Evolutionary conservation across 1,140 invertebrate species (phyloP).

Genomic region (Drosophila punjabiensis): DNA sequence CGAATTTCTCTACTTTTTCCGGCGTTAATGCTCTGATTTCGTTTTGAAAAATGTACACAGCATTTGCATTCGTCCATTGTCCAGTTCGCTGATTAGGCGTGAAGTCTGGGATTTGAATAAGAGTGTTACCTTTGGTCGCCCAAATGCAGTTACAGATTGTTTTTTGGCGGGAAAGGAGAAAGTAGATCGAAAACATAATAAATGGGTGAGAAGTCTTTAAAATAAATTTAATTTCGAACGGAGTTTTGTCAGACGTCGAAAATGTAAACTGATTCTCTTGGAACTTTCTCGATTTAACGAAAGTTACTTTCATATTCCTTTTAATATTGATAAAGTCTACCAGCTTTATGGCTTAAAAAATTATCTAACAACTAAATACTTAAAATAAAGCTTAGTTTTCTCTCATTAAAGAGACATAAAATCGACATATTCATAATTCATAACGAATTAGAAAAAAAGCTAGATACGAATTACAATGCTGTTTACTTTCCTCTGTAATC

Average conservation of each 20-base stretch:
- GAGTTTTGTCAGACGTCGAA: background rate
- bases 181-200: constrained; percentile 1
- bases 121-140: constrained; percentile 33
- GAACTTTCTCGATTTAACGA: background rate
- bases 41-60: constrained; percentile 61
- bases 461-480: too few relatives aligned
- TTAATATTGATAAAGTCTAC: background rate
- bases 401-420: too few relatives aligned
- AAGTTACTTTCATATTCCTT: background rate
- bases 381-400: too few relatives aligned
- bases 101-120: constrained; percentile 77
- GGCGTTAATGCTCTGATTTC: constrained; percentile 70
- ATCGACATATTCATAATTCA: too few relatives aligned
- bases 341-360: background rate
- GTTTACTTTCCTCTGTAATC: background rate
- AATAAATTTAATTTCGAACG: background rate
- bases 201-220: background rate
- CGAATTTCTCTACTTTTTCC: constrained; percentile 57
- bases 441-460: too few relatives aligned
- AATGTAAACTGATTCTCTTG: background rate
- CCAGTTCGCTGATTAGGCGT: constrained; percentile 76
- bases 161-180: constrained; percentile 66
- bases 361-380: background rate
- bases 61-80: constrained; percentile 65
- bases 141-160: constrained; percentile 29